Evolutionary conservation across 2,888 invertebrate genomes (phyloP), one percentile per base, ranked within the genome.

Genomic region (Parnassius apollo): DNA sequence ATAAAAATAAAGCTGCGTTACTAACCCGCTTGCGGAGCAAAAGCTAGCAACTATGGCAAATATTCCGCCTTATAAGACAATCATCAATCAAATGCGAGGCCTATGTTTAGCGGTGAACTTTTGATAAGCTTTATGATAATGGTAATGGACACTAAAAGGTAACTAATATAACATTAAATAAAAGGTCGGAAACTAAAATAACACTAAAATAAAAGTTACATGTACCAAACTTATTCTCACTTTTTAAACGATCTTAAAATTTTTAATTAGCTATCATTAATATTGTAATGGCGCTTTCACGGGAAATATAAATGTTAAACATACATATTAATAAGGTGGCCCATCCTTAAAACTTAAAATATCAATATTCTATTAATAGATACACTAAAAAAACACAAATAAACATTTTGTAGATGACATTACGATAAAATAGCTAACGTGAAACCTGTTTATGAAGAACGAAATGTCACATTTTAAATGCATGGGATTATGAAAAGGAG

Each of bases 391-490:
- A 48, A n/a, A 58, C 25, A n/a, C 18, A 12, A 8, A 46, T 18
- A 44, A 46, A 9, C 22, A 62, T 18, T 10, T 42, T 35, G 0
- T 49, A 59, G 59, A 55, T 59, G 22, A 35, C 50, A 45, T 59
- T 56, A 55, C n/a, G 55, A 63, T 59, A 48, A 46, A 9, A 35
- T 35, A 11, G 25, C n/a, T 46, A 25, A 53, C 48, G 13, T 42
- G 53, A 13, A 53, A 4, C 48, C 42, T 53, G 57, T 49, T 48
- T 54, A 54, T 59, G 50, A 50, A 42, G 49, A 50, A 59, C 59
- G 50, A 53, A 54, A 58, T 62, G 54, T 58, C 54, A 48, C 44
- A 52, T 62, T 48, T 13, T 22, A 44, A 56, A 56, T 12, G 12
- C 11, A 54, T 42, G 35, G 50, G 11, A 50, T 45, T 54, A 57